Evolutionary conservation across 2,888 invertebrate genomes (phyloP).

Genomic region (Cheilosia vernalis): DNA sequence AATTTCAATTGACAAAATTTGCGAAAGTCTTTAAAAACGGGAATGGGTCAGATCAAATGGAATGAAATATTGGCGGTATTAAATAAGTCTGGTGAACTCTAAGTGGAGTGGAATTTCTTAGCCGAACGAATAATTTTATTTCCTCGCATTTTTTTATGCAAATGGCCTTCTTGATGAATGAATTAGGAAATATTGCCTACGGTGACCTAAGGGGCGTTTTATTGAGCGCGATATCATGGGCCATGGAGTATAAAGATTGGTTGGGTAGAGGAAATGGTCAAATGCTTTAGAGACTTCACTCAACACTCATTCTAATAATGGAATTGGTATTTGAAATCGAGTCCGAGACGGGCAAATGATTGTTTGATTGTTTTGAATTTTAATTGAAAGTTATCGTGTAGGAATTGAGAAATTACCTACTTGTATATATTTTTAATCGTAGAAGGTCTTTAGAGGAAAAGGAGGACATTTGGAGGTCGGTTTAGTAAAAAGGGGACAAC

Average conservation of each 20-base stretch:
- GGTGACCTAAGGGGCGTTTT: conserved; percentile 28
- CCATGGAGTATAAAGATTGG: conserved; percentile 11
- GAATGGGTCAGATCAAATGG: background rate
- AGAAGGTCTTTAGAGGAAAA: too few relatives aligned
- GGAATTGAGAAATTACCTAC: too few relatives aligned
- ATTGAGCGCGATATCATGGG: background rate
- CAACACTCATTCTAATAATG: conserved; percentile 35
- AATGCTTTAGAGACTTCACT: conserved; percentile 28
- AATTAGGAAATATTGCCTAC: conserved; percentile 38
- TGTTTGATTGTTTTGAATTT: conserved; percentile 28
- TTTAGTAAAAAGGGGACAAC: too few relatives aligned
- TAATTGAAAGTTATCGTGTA: conserved; percentile 38
- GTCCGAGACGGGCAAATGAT: conserved; percentile 15
- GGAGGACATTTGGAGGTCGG: too few relatives aligned
- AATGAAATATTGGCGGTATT: conserved; percentile 13
- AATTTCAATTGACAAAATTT: conserved; percentile 58
- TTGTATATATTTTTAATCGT: too few relatives aligned
- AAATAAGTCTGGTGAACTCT: conserved; percentile 21
- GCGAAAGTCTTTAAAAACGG: conserved; percentile 9
- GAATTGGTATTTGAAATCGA: background rate
- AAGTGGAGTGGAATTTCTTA: conserved; percentile 36
- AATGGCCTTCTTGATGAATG: conserved; percentile 12
- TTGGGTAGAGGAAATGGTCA: conserved; percentile 34
- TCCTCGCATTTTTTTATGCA: background rate
- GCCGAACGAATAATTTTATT: background rate